Evolutionary conservation across 2,888 invertebrate species (phyloP).

Genomic region (Drosophila hamatofila): DNA sequence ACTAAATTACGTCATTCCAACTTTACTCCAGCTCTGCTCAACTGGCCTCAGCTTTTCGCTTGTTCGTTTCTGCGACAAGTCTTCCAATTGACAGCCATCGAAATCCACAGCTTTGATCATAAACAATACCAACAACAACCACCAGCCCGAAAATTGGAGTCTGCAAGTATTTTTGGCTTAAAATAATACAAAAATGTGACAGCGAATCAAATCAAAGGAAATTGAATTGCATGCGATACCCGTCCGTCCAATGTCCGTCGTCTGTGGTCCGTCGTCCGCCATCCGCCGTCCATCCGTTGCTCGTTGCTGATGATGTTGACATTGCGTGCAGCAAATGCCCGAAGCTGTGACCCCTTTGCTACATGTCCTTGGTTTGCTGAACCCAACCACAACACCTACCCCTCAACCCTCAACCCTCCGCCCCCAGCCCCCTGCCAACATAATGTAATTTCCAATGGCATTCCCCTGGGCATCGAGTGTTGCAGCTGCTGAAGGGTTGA

Average conservation of each 20-base stretch:
- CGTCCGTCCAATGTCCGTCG: neutral
- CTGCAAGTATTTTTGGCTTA: constrained; percentile 41
- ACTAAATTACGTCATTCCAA: too few relatives aligned
- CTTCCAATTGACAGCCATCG: constrained; percentile 25
- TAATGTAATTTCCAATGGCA: constrained; percentile 68
- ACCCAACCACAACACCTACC: neutral
- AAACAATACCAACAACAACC: neutral
- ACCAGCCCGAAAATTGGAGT: neutral
- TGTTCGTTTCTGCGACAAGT: neutral
- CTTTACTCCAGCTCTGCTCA: neutral
- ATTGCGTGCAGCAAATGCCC: constrained; percentile 71
- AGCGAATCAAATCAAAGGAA: constrained; percentile 66
- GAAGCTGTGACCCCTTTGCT: constrained; percentile 30
- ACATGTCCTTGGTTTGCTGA: constrained; percentile 28
- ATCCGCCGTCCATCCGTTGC: neutral
- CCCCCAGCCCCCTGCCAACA: constrained; percentile 11
- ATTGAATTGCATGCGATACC: constrained; percentile 72
- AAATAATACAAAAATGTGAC: constrained; percentile 52
- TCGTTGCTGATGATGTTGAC: constrained; percentile 67
- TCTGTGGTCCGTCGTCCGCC: neutral
- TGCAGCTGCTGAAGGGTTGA: constrained; percentile 46
- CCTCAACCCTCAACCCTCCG: neutral
- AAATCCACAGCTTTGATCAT: constrained; percentile 16
- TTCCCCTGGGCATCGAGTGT: constrained; percentile 40
- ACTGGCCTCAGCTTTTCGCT: neutral